Conservation (phyloP, 2,113 vertebrate species). For the Silurus asotus region DNA sequence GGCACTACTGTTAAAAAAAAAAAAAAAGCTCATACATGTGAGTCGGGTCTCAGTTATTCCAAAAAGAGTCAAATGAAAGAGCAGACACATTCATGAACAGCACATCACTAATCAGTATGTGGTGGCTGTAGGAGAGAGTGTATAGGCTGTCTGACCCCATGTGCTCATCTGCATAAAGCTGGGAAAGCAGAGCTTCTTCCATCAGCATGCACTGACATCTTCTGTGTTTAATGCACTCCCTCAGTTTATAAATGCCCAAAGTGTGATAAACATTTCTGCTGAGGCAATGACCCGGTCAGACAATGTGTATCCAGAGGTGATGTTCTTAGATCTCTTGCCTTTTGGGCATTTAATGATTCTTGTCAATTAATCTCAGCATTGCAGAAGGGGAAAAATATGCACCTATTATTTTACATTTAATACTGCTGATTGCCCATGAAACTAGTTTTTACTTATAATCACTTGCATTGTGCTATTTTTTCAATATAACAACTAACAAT, state of each 20-base stretch:
- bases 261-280: constrained; percentile 74
- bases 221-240: constrained; percentile 75
- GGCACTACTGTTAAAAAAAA: neutral
- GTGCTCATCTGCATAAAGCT: constrained; percentile 70
- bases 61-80: constrained; percentile 6
- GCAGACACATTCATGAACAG: neutral
- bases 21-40: neutral
- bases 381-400: constrained; percentile 5
- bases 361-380: neutral
- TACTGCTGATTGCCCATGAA: neutral
- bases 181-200: constrained; percentile 65
- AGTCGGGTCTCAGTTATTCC: neutral
- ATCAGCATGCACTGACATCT: constrained; percentile 75
- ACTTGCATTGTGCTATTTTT: neutral
- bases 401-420: constrained; percentile 14
- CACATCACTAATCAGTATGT: constrained; percentile 62
- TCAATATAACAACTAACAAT: too few species aligned
- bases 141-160: constrained; percentile 65
- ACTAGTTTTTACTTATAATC: neutral
- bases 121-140: constrained; percentile 56
- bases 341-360: constrained; percentile 16
- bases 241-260: constrained; percentile 74
- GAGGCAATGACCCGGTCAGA: constrained; percentile 63
- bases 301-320: constrained; percentile 17
- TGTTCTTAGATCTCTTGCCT: neutral